Evolutionary conservation across 2,113 vertebrate species (phyloP).

Genomic region (Lagopus muta): DNA sequence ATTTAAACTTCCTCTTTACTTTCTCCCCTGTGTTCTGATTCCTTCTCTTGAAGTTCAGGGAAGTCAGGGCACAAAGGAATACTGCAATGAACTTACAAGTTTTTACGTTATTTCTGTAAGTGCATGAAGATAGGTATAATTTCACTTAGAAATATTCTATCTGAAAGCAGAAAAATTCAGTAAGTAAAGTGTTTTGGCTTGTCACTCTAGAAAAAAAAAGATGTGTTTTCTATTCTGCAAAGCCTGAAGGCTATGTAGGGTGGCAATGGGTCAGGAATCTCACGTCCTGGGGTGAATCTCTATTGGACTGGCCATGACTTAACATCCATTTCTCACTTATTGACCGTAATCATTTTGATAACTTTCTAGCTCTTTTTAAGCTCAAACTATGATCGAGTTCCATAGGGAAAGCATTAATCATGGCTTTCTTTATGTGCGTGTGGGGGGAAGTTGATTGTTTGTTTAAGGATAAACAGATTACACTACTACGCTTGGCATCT

Average conservation of each 20-base stretch:
- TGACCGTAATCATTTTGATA: not conserved
- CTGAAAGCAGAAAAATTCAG: not conserved
- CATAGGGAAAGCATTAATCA: not conserved
- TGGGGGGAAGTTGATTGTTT: not conserved
- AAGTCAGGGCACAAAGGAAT: constrained; percentile 58
- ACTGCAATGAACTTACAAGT: not conserved
- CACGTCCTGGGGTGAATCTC: not conserved
- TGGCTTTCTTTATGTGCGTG: not conserved
- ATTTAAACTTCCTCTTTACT: constrained; percentile 34
- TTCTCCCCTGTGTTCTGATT: constrained; percentile 33
- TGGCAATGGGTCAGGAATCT: not conserved
- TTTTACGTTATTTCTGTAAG: not conserved
- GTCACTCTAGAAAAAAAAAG: not conserved
- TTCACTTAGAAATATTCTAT: not conserved
- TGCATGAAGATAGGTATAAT: not conserved
- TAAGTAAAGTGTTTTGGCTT: not conserved
- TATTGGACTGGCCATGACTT: not conserved
- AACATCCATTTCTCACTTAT: not conserved
- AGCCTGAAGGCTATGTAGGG: not conserved
- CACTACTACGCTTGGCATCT: not conserved
- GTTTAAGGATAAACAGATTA: not conserved
- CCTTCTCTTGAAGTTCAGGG: constrained; percentile 32
- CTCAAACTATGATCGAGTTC: not conserved
- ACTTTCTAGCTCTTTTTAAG: not conserved
- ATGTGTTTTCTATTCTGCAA: accelerated